Percentiles rank a stretch among this genome's conserved stretches.
Conservation (phyloP, 2,797 vertebrate genomes). For the Percopsis omiscomaycus region DNA sequence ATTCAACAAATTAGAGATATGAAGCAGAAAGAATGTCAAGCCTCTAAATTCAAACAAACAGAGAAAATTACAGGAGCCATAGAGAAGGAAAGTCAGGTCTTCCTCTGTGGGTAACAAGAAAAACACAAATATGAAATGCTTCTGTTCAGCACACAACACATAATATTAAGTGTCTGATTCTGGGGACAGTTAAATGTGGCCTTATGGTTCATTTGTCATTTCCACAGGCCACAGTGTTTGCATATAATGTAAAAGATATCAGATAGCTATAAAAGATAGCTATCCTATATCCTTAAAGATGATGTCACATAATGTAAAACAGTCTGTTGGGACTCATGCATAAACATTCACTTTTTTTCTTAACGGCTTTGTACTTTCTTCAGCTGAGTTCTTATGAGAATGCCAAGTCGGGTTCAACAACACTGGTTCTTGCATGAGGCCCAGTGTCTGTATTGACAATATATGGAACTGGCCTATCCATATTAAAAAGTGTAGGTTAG, state of each 20-base stretch:
- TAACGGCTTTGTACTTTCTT: no score
- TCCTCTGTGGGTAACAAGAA: slow-evolving; percentile 26
- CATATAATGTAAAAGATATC: no score
- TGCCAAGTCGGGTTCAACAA: no score
- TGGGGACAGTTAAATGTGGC: slow-evolving; percentile 46
- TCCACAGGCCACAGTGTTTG: slow-evolving; percentile 2
- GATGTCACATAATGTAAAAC: neutral
- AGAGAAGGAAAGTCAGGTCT: slow-evolving; percentile 27
- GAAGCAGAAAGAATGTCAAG: slow-evolving; percentile 63
- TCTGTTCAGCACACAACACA: slow-evolving; percentile 16
- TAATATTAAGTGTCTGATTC: slow-evolving; percentile 30
- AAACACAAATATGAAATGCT: slow-evolving; percentile 20
- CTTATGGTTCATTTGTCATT: slow-evolving; percentile 48
- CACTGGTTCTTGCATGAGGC: no score
- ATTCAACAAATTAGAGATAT: slow-evolving; percentile 59
- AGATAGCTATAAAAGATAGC: no score
- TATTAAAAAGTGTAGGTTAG: no score
- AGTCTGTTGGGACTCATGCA: no score
- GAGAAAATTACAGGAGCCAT: slow-evolving; percentile 25
- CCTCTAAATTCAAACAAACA: slow-evolving; percentile 49
- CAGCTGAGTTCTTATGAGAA: no score
- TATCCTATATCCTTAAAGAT: slow-evolving; percentile 14
- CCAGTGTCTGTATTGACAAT: no score
- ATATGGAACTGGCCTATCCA: no score
- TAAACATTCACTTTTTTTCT: no score